Percentiles rank a stretch among this genome's conserved stretches.
Conservation (phyloP, 2,888 invertebrate species). For the Ceratothoa steindachneri region DNA sequence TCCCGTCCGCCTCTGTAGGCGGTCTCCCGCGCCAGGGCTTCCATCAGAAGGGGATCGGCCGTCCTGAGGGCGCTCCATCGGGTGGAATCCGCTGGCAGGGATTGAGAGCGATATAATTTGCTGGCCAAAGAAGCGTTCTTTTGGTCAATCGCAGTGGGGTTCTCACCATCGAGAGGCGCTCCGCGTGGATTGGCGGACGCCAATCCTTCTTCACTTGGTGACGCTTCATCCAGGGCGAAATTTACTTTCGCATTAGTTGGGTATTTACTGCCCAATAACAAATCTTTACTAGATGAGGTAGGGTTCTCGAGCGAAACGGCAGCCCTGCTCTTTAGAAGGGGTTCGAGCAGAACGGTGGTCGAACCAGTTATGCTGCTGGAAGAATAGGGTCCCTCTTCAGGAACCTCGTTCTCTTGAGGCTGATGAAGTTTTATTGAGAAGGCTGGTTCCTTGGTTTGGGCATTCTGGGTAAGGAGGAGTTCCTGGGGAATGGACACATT, state of each 20-base stretch:
- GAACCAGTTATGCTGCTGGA: too few species aligned
- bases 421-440: background rate
- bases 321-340: background rate
- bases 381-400: background rate
- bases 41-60: background rate
- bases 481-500: background rate
- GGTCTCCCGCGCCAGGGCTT: background rate
- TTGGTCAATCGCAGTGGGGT: background rate
- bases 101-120: constrained; percentile 36
- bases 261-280: background rate
- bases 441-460: background rate
- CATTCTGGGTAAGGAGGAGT: background rate
- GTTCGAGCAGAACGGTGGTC: background rate
- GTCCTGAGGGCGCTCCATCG: background rate
- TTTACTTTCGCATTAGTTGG: background rate
- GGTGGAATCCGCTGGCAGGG: constrained; percentile 34
- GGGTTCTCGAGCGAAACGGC: background rate
- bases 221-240: background rate
- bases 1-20: constrained; percentile 13
- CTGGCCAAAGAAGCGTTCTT: background rate
- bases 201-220: background rate
- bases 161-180: too few species aligned
- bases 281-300: background rate
- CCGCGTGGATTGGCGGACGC: background rate
- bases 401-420: background rate